Evolutionary conservation across 2,113 vertebrate species (phyloP), one percentile per base, ranked within the genome.

Genomic region (Platichthys stellatus): DNA sequence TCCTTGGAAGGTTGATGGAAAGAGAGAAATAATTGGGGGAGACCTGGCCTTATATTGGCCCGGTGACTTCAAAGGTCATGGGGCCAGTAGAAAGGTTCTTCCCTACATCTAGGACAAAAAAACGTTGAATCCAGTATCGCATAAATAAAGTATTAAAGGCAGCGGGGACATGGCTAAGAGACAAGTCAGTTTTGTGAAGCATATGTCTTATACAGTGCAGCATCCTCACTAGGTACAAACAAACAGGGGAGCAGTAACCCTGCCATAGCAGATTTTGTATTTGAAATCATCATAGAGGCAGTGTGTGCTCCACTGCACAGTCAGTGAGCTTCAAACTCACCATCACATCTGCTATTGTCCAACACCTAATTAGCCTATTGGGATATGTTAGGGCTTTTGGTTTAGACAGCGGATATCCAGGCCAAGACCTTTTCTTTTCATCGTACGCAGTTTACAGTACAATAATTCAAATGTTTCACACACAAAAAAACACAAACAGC

Each of bases 271-370:
- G 59, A 76, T 80, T 85, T 78, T 76, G 28, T 66, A 28, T 84
- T 84, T 63, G 51, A 80, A 83, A 83, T 80, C 83, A 78, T 85
- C n/a, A 38, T 7, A 59, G 76, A 58, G 70, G 65, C 72, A 59
- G 24, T 53, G 67, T 68, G 45, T 1, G 45, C 45, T 49, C 45
- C 45, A 49, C 45, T 49, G 45, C 45, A 18, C 13, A 49, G 45
- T 49, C 45, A 49, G 14, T 49, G 76, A 82, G 80, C 26, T 28
- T 28, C 26, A 3, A 28, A 28, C 26, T 28, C 26, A 28, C 3
- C 28, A 31, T 31, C 28, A 31, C 28, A 31, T 31, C 28, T 31
- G 28, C 28, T 31, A 31, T 31, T 31, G 28, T 31, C 28, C 28
- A 31, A 31, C 4, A 4, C 3, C 28, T 31, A 31, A 31, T 31